Evolutionary conservation across 1,140 invertebrate genomes (phyloP), one percentile per base, ranked within the genome.

Genomic region (Leptopilina boulardi): DNA sequence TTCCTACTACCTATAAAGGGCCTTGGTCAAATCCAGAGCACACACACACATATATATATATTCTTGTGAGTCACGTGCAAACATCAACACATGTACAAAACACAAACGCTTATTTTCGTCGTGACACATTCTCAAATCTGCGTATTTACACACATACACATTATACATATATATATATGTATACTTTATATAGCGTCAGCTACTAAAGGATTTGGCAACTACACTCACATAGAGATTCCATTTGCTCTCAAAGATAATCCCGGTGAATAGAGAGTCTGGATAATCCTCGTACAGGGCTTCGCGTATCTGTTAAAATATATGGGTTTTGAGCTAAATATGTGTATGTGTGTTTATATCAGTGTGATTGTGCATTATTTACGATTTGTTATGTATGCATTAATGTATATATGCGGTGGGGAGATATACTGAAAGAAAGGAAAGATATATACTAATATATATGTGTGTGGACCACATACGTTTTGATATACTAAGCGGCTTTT

Each of bases 401-500:
- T 75, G 76, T 70, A 76, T 71, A 70, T 73, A 74, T 38, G 78
- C 70, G 54, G 74, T 70, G 77, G 81, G 78, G 82, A 82, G 83
- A 76, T 82, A 71, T 54, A 76, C n/a, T n/a, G 70, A 34, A 59
- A 42, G 75, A 76, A 74, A 75, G 42, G 70, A 70, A 73, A 51
- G n/a, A n/a, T n/a, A n/a, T n/a, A n/a, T n/a, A n/a, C n/a, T n/a
- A n/a, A 23, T 56, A 79, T 42, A 71, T 54, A 80, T 77, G 77
- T 71, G 82, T 47, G 34, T 38, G 82, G 82, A 82, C 85, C 84
- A 88, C 84, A 89, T 89, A 87, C 9, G 0, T 38, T 3, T 90
- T 90, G 90, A 90, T 84, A 86, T 87, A 85, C 86, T 91, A 91
- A 91, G 89, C 89, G 89, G 90, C 87, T 91, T 91, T 88, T 88